Evolutionary conservation across 2,113 vertebrate genomes (phyloP).

Genomic region (Mobula birostris): DNA sequence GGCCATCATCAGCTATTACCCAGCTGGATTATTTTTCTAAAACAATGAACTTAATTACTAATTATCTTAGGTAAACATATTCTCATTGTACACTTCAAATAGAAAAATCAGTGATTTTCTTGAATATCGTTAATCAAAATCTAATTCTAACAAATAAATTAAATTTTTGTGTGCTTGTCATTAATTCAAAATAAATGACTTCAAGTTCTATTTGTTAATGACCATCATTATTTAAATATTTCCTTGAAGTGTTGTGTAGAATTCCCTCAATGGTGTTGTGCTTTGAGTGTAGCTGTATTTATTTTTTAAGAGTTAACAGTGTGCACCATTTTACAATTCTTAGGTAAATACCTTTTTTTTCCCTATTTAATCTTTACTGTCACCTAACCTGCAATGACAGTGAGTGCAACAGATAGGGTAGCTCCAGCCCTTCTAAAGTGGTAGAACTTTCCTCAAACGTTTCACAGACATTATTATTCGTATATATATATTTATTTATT

Average conservation of each 20-base stretch:
- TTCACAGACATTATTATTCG: background rate
- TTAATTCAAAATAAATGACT: background rate
- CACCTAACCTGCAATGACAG: conserved; percentile 10
- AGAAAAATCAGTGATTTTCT: background rate
- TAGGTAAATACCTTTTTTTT: background rate
- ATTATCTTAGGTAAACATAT: background rate
- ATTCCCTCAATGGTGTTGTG: background rate
- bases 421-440: conserved; percentile 14
- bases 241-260: background rate
- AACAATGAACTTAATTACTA: background rate
- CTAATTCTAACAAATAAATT: background rate
- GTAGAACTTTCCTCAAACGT: background rate
- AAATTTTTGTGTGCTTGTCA: background rate
- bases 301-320: background rate
- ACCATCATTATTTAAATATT: background rate
- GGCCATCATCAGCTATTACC: background rate
- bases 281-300: background rate
- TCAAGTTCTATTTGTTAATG: background rate
- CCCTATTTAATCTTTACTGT: background rate
- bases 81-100: background rate
- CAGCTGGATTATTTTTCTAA: background rate
- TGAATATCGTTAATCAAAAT: background rate
- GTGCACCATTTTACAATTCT: background rate
- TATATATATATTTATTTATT: too few species aligned
- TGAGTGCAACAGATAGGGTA: background rate